Evolutionary conservation across 2,113 vertebrate species (phyloP).

Genomic region (Triplophysa dalaica): DNA sequence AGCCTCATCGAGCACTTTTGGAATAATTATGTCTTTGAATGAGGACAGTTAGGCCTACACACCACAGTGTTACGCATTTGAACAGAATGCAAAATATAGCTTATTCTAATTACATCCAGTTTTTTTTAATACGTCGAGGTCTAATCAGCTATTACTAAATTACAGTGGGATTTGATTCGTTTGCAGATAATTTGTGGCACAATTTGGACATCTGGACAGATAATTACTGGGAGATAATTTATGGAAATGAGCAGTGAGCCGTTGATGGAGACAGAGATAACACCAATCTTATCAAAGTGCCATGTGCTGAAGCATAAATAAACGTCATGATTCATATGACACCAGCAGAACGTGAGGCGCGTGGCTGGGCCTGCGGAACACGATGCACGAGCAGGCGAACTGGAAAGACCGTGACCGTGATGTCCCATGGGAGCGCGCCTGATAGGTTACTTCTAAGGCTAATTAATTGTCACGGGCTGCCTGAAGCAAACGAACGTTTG

Average conservation of each 20-base stretch:
- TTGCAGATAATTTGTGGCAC: conserved; percentile 86
- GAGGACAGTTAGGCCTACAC: not conserved
- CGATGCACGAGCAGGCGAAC: conserved; percentile 35
- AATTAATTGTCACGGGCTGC: conserved; percentile 21
- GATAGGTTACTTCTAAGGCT: conserved; percentile 1
- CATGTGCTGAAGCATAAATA: conserved; percentile 75
- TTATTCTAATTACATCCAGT: conserved; percentile 78
- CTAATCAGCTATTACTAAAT: conserved; percentile 94
- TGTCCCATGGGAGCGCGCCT: conserved; percentile 7
- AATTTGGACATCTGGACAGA: conserved; percentile 94
- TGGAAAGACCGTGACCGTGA: not conserved
- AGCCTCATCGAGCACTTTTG: too few species aligned
- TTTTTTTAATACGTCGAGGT: conserved; percentile 78
- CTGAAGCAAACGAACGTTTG: not conserved
- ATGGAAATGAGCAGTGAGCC: conserved; percentile 90
- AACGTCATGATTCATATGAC: conserved; percentile 59
- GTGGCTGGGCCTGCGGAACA: conserved; percentile 29
- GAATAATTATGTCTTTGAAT: not conserved
- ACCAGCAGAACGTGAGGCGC: conserved; percentile 52
- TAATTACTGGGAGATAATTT: conserved; percentile 89
- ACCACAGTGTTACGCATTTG: conserved; percentile 71
- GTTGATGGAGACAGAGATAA: conserved; percentile 72
- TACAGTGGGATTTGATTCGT: conserved; percentile 85
- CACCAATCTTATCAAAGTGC: conserved; percentile 61
- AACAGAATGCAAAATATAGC: conserved; percentile 79